A percentile compares a stretch with the other conserved stretches of the same genome.
These are phyloP conservation scores for Drosophila fulvimacula DNA, from an alignment of 2,888 invertebrate species.

Conservation along the genomic window DNA sequence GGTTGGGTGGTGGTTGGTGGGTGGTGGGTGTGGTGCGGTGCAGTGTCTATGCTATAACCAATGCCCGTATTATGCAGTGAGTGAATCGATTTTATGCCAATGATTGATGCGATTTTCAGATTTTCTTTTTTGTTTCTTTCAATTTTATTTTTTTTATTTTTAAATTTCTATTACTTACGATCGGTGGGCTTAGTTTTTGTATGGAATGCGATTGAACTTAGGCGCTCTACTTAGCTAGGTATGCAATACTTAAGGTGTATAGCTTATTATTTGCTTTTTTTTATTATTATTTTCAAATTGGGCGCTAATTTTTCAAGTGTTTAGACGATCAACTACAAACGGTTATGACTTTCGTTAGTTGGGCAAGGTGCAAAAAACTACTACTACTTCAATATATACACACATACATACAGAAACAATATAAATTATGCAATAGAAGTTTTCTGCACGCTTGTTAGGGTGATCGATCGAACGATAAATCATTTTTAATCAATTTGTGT, in stretches of 20 bases:
- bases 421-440: slow-evolving; percentile 76
- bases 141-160: slow-evolving; percentile 26
- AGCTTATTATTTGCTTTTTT: neutral
- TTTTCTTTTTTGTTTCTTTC: slow-evolving; percentile 13
- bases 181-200: slow-evolving; percentile 49
- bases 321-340: slow-evolving; percentile 44
- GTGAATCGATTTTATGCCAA: slow-evolving; percentile 48
- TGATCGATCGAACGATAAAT: neutral
- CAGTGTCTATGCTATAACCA: slow-evolving; percentile 36
- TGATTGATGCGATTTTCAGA: slow-evolving; percentile 62
- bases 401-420: slow-evolving; percentile 45
- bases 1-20: slow-evolving; percentile 4
- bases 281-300: slow-evolving; percentile 15
- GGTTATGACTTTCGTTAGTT: slow-evolving; percentile 34
- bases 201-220: slow-evolving; percentile 75
- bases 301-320: slow-evolving; percentile 64
- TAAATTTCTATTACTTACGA: slow-evolving; percentile 53
- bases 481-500: neutral
- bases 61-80: slow-evolving; percentile 34
- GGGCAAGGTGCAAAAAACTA: slow-evolving; percentile 75
- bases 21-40: slow-evolving; percentile 25
- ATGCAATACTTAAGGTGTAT: slow-evolving; percentile 43
- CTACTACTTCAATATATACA: slow-evolving; percentile 57
- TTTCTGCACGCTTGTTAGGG: slow-evolving; percentile 75
- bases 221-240: slow-evolving; percentile 28